A percentile compares a stretch with the other conserved stretches of the same genome.
Evolutionary conservation across 2,113 vertebrate species (phyloP).

Genomic region (Oncorhynchus nerka): DNA sequence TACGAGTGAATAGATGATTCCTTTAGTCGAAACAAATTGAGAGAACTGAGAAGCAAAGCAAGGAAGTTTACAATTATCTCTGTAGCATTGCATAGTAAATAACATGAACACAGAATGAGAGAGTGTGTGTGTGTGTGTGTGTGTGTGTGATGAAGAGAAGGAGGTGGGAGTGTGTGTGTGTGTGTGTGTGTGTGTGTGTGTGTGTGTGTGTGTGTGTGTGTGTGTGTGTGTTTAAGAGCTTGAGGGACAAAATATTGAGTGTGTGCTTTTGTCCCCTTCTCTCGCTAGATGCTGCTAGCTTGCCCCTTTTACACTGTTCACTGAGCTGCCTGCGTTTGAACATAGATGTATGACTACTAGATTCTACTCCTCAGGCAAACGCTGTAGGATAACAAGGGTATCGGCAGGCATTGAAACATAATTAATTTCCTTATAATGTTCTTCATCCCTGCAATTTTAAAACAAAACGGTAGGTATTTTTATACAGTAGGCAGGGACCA

Average conservation of each 20-base stretch:
- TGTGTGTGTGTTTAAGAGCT: not conserved
- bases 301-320: slow-evolving; percentile 61
- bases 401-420: not conserved
- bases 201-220: not conserved
- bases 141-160: too few relatives aligned
- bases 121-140: not conserved
- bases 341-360: slow-evolving; percentile 14
- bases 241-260: slow-evolving; percentile 42
- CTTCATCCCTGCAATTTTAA: not conserved
- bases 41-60: not conserved
- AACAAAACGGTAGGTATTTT: not conserved
- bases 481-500: not conserved
- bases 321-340: slow-evolving; percentile 31
- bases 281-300: slow-evolving; percentile 78
- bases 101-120: slow-evolving; percentile 21
- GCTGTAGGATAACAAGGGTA: not conserved
- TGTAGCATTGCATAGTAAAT: slow-evolving; percentile 35
- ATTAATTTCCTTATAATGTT: not conserved
- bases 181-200: not conserved
- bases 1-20: not conserved
- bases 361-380: not conserved
- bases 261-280: slow-evolving; percentile 70
- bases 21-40: not conserved
- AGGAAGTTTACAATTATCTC: not conserved
- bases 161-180: not conserved